Base-by-base conservation (phyloP, 1,140 invertebrate species). In the Aphelinus atriplicis region DNA sequence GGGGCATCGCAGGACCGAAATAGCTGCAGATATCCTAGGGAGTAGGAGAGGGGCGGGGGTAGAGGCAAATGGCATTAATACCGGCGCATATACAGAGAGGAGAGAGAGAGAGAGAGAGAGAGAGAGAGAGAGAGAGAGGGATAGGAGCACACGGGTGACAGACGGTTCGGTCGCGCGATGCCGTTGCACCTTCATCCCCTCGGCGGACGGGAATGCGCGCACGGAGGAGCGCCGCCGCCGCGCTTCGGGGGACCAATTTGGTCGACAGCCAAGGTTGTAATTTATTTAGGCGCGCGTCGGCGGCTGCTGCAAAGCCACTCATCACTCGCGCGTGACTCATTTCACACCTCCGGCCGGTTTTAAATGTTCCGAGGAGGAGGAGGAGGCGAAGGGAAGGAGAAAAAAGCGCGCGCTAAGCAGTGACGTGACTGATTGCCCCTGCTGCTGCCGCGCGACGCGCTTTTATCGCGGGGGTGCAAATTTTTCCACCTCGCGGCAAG, bases 161-260 rank as follows among this genome's bases (percentile, higher is more conserved):
- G 26, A 26, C 26, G 26, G 26, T 26, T 26, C 26, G 26, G 26
- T 26, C 26, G 26, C 26, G 26, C 26, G 26, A 26, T 26, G 26
- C 26, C 43, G 10, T 48, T 65, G 48, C 63, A 65, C 48, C 51
- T 65, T 66, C 64, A 66, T 55, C 51, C 64, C 64, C 42, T 3
- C 26, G 51, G 64, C 10, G 50, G 43, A 66, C 3, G 7, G 46
- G 64, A 48, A 63, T 66, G 64, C 42, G 42, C 46, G 43, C 58
- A 47, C 2, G 66, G 66, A 48, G 55, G 51, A 58, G 9, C 9
- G 46, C 46, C 65, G 68, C 50, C 26, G 42, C 47, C 63, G 66
- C 55, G 55, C 68, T 70, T 61, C 68, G 56, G 68, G 68, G 68
- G 56, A 70, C 68, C 68, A 70, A 70, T 70, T 70, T 70, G 68